Conservation (phyloP, 2,113 vertebrate genomes). For the Daphoenositta chrysoptera region DNA sequence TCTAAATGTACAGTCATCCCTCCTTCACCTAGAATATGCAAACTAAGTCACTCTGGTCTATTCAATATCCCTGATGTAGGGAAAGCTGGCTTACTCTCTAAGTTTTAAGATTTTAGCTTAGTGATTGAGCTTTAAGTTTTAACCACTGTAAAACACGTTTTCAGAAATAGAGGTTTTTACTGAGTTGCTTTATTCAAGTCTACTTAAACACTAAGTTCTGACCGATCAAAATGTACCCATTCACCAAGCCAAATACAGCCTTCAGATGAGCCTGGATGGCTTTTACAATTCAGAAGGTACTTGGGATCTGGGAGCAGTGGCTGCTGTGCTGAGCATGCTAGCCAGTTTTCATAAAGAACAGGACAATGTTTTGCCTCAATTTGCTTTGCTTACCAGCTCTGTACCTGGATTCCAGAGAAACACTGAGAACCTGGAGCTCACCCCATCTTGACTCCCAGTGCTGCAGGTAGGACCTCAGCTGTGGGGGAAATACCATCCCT, state of each 20-base stretch:
- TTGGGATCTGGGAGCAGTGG: neutral
- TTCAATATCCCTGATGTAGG: neutral
- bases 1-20: neutral
- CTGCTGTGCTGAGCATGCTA: neutral
- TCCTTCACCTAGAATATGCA: neutral
- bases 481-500: no score
- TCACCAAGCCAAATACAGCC: neutral
- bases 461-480: neutral
- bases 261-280: neutral
- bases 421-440: neutral
- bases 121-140: neutral
- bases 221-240: accelerated
- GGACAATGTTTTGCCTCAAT: neutral
- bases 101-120: neutral
- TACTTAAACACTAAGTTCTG: neutral
- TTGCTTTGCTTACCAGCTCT: neutral
- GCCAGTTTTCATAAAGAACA: neutral
- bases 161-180: neutral
- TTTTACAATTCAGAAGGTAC: neutral
- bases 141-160: neutral
- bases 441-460: accelerated
- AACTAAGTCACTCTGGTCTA: neutral
- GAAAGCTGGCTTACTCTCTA: neutral
- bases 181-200: neutral
- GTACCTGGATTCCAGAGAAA: neutral